A percentile compares a stretch with the other conserved stretches of the same genome.
Evolutionary conservation across 2,797 vertebrate species (phyloP).

Genomic region (Coluber constrictor): DNA sequence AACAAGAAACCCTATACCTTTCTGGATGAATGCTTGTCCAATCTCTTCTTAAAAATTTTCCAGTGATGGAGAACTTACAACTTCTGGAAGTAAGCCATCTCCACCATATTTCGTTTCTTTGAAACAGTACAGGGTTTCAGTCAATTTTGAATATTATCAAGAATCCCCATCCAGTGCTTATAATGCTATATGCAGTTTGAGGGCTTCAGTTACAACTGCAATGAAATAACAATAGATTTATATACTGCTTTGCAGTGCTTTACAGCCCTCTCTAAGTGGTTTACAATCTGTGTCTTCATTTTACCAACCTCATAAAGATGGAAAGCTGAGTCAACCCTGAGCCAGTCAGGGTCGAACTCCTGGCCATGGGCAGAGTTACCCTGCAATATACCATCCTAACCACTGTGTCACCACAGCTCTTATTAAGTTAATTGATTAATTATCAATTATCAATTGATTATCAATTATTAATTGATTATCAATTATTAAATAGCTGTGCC

Average conservation of each 20-base stretch:
- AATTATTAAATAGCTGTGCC: neutral
- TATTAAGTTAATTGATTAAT: neutral
- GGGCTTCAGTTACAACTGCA: neutral
- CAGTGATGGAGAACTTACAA: too few relatives aligned
- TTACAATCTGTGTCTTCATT: neutral
- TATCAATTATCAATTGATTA: neutral
- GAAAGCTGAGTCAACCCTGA: neutral
- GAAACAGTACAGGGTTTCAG: neutral
- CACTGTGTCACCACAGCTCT: neutral
- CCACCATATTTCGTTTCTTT: neutral
- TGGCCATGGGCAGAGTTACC: neutral
- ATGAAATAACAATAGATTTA: neutral
- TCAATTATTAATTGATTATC: too few relatives aligned
- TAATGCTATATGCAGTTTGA: neutral
- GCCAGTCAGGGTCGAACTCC: neutral
- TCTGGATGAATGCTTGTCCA: too few relatives aligned
- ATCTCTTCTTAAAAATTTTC: too few relatives aligned
- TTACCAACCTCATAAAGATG: neutral
- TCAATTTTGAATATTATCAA: neutral
- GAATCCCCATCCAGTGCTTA: neutral
- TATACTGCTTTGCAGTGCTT: neutral
- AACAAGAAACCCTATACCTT: neutral
- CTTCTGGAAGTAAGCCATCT: too few relatives aligned
- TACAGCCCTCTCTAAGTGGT: neutral
- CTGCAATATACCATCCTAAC: neutral